Percentiles rank a stretch among this genome's conserved stretches.
Evolutionary conservation across 2,888 invertebrate genomes (phyloP).

Genomic region (Napeogenes sylphis): DNA sequence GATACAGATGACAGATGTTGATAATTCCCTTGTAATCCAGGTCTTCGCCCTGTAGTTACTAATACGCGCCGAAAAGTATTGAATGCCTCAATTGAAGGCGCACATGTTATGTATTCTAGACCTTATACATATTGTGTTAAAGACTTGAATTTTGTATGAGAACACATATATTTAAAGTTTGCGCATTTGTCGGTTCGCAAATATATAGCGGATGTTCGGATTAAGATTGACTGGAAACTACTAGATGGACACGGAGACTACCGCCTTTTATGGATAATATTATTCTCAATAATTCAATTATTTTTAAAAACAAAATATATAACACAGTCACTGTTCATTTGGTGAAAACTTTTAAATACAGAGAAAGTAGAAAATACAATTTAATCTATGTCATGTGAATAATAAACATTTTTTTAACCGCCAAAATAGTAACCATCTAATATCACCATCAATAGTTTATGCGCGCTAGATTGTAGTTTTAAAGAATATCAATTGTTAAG

Average conservation of each 20-base stretch:
- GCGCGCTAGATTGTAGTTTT: no score
- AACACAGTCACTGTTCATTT: no score
- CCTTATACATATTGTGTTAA: constrained; percentile 11
- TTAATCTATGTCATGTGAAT: no score
- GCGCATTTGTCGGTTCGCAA: constrained; percentile 26
- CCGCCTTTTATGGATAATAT: neutral
- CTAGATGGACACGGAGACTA: constrained; percentile 2
- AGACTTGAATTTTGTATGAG: constrained; percentile 6
- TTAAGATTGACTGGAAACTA: constrained; percentile 26
- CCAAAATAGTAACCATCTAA: no score
- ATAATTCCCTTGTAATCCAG: neutral
- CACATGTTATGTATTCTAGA: constrained; percentile 6
- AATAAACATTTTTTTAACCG: no score
- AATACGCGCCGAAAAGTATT: constrained; percentile 19
- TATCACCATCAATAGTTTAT: no score
- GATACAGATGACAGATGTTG: no score
- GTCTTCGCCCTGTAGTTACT: constrained; percentile 17
- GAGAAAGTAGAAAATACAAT: no score
- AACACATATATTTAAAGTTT: constrained; percentile 22
- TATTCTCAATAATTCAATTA: no score
- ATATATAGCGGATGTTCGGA: constrained; percentile 26
- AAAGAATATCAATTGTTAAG: no score
- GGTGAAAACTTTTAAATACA: no score
- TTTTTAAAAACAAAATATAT: neutral
- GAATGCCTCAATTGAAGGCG: constrained; percentile 12